Evolutionary conservation across 2,113 vertebrate genomes (phyloP).

Genomic region (Nibea coibor): DNA sequence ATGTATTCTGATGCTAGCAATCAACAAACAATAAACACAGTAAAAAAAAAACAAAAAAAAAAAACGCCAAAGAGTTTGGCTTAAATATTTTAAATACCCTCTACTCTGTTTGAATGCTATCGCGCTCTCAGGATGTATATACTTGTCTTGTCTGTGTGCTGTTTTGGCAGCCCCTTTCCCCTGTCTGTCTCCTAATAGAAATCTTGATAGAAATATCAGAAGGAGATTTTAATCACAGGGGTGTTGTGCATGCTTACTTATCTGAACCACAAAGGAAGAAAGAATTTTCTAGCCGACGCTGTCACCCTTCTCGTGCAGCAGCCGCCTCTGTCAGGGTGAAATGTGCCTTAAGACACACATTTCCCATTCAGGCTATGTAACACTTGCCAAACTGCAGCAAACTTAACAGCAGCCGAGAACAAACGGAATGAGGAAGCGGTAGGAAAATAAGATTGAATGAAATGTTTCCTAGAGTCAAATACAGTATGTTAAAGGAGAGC

Average conservation of each 20-base stretch:
- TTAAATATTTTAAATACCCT: constrained; percentile 84
- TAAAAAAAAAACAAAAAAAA: constrained; percentile 17
- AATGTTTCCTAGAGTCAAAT: constrained; percentile 91
- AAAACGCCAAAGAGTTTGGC: constrained; percentile 66
- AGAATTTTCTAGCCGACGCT: constrained; percentile 89
- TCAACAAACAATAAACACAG: constrained; percentile 79
- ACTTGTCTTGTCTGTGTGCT: constrained; percentile 78
- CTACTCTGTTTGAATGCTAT: constrained; percentile 67
- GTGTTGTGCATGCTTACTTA: constrained; percentile 92
- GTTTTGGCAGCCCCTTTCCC: constrained; percentile 85
- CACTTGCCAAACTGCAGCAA: constrained; percentile 92
- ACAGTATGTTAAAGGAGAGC: constrained; percentile 88
- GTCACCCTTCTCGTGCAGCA: constrained; percentile 90
- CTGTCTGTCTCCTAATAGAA: constrained; percentile 90
- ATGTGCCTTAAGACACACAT: constrained; percentile 95
- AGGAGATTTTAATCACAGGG: constrained; percentile 97
- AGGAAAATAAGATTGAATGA: constrained; percentile 89
- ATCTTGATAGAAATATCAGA: constrained; percentile 97
- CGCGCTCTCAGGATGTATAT: constrained; percentile 70
- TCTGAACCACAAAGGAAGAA: constrained; percentile 92
- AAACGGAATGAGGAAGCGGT: constrained; percentile 93
- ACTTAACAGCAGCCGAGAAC: constrained; percentile 92
- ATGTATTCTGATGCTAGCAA: constrained; percentile 69
- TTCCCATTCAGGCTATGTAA: constrained; percentile 89
- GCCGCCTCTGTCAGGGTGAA: constrained; percentile 91